phyloP scores from a whole-genome alignment of 2,888 invertebrate species.

The Boloria euphrosyne region DNA sequence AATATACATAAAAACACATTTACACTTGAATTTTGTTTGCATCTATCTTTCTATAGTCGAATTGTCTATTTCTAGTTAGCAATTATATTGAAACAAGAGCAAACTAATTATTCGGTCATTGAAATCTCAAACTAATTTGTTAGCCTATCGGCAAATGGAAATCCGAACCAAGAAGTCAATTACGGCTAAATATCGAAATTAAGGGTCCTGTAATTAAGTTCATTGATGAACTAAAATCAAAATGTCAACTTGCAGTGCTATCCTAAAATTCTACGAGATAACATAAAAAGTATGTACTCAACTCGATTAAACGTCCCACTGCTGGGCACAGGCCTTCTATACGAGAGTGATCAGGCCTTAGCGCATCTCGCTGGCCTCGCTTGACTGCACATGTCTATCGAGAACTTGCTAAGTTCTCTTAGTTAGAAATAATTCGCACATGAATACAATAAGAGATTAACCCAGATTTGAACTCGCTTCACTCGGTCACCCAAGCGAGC shows the following conservation, averaged over 20 bases:
- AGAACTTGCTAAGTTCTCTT: background rate
- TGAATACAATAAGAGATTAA: background rate
- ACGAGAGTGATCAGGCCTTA: too few relatives aligned
- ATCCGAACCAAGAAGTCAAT: constrained; percentile 8
- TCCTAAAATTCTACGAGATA: constrained; percentile 39
- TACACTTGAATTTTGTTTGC: too few relatives aligned
- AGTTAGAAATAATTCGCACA: background rate
- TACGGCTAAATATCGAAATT: constrained; percentile 1
- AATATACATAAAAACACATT: too few relatives aligned
- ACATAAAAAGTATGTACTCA: constrained; percentile 35
- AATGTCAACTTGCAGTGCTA: constrained; percentile 19
- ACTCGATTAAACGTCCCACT: too few relatives aligned
- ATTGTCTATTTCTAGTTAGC: too few relatives aligned
- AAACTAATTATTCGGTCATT: constrained; percentile 2
- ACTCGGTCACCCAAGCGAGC: too few relatives aligned
- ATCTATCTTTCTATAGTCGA: too few relatives aligned
- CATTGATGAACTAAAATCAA: constrained; percentile 10
- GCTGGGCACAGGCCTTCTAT: too few relatives aligned
- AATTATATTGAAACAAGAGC: too few relatives aligned
- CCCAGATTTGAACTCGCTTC: background rate
- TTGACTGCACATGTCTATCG: background rate
- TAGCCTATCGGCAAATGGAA: constrained; percentile 9
- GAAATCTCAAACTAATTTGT: constrained; percentile 18
- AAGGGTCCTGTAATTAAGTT: constrained; percentile 19
- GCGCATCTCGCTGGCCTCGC: too few relatives aligned